phyloP scores from a whole-genome alignment of 2,888 invertebrate species.

The Rhingia rostrata region DNA sequence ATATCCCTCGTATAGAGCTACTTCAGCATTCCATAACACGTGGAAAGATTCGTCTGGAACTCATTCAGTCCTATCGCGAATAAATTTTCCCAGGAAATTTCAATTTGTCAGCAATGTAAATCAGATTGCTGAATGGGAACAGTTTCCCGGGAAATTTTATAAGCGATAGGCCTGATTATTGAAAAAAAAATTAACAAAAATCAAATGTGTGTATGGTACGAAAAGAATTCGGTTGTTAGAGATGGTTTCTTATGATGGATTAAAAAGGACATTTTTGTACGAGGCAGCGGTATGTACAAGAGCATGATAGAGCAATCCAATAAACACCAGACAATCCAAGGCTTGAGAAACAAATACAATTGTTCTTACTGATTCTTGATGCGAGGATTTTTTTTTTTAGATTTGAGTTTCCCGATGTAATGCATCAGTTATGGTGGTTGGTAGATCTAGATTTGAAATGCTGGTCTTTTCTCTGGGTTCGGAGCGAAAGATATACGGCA shows the following conservation, averaged over 20 bases:
- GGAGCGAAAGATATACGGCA: slow-evolving; percentile 76
- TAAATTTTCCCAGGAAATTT: too few relatives aligned
- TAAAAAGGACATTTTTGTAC: slow-evolving; percentile 42
- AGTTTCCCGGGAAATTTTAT: too few relatives aligned
- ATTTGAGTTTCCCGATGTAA: slow-evolving; percentile 68
- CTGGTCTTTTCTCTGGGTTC: slow-evolving; percentile 64
- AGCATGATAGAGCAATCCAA: slow-evolving; percentile 50
- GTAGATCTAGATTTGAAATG: slow-evolving; percentile 5
- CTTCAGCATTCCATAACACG: too few relatives aligned
- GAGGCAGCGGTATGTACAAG: slow-evolving; percentile 69
- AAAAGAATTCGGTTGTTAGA: slow-evolving; percentile 36
- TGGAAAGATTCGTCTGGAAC: too few relatives aligned
- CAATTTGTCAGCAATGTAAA: background rate
- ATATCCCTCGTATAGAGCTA: too few relatives aligned
- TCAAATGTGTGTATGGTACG: slow-evolving; percentile 27
- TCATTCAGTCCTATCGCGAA: too few relatives aligned
- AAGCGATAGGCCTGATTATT: too few relatives aligned
- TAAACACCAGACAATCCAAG: background rate
- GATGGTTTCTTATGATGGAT: slow-evolving; percentile 44
- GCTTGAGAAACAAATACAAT: slow-evolving; percentile 36
- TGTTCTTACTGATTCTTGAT: slow-evolving; percentile 59
- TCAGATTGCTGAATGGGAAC: too few relatives aligned
- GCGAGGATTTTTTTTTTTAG: slow-evolving; percentile 21
- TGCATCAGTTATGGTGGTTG: slow-evolving; percentile 38
- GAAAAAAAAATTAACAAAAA: background rate